phyloP scores from a whole-genome alignment of 1,140 invertebrate genomes.

The Acromyrmex charruanus region DNA sequence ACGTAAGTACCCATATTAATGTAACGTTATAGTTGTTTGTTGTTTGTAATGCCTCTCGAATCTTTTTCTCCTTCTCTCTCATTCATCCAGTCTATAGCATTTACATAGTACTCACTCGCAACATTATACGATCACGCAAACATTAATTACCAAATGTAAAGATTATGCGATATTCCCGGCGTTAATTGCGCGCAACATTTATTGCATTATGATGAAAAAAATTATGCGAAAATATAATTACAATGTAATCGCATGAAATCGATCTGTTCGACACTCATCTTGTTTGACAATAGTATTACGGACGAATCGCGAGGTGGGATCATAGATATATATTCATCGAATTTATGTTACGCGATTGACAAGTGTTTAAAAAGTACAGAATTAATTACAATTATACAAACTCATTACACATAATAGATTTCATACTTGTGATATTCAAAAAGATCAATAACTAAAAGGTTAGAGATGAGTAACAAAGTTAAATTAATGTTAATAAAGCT shows the following conservation, averaged over 20 bases:
- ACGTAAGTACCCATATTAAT: too few species aligned
- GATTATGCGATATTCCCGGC: neutral
- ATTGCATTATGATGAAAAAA: neutral
- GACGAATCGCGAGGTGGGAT: too few species aligned
- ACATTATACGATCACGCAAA: neutral
- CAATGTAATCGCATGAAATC: neutral
- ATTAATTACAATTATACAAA: neutral
- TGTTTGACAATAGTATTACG: neutral
- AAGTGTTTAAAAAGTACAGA: neutral
- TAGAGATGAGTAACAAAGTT: neutral
- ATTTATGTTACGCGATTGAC: neutral
- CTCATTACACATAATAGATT: neutral
- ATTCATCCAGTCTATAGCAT: neutral
- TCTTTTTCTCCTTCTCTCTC: neutral
- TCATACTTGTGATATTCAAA: neutral
- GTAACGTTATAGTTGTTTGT: too few species aligned
- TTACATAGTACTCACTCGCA: neutral
- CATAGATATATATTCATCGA: neutral
- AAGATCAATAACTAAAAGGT: neutral
- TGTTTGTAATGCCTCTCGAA: neutral
- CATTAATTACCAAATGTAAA: slow-evolving; percentile 20
- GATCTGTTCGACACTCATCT: neutral
- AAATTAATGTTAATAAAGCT: neutral
- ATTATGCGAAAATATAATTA: neutral
- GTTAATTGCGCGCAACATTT: neutral